Evolutionary conservation across 2,113 vertebrate species (phyloP), one percentile per base, ranked within the genome.

Genomic region (Podilymbus podiceps): DNA sequence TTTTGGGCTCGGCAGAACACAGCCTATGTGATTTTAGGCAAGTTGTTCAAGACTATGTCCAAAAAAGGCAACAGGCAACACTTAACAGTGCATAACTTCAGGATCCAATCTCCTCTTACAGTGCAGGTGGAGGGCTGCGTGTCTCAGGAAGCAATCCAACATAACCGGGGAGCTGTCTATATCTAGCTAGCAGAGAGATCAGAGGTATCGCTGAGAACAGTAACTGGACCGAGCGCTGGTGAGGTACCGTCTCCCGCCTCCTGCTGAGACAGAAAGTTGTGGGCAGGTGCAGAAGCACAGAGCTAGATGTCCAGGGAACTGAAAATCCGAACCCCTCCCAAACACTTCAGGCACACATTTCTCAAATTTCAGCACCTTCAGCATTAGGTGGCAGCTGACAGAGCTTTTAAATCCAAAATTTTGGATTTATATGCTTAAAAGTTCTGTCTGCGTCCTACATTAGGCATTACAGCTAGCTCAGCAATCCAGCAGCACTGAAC

Each of bases 21-120:
- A 2, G 64, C 1, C 5, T 76, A 12, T 90, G 79, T 94, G 88
- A 89, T 92, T 92, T 93, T 89, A 94, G 88, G 90, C 93, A 92
- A 93, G 73, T 19, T 0, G 0, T 28, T 90, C 1, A 5, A 75
- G 35, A 59, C 31, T 38, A 46, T 0, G 0, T 79, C 89, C 87
- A 93, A 91, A 88, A 77, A 81, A 85, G 77, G 66, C 77, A 91
- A 73, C 58, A 95, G 76, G 80, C 74, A 94, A 85, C 62, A 72
- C 64, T 92, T 46, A 49, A 42, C 0, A 58, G n/a, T 13, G 15
- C 22, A 9, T 40, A 72, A 72, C 84, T 89, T 68, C 53, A 75
- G 66, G 66, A 80, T 31, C 77, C 33, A 67, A 28, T 78, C 69
- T 97, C 67, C 55, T 88, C 52, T 87, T 87, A 72, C 40, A 49